These are phyloP conservation scores for Calliopum simillimum DNA, from an alignment of 2,888 invertebrate species.

Conservation along the genomic window DNA sequence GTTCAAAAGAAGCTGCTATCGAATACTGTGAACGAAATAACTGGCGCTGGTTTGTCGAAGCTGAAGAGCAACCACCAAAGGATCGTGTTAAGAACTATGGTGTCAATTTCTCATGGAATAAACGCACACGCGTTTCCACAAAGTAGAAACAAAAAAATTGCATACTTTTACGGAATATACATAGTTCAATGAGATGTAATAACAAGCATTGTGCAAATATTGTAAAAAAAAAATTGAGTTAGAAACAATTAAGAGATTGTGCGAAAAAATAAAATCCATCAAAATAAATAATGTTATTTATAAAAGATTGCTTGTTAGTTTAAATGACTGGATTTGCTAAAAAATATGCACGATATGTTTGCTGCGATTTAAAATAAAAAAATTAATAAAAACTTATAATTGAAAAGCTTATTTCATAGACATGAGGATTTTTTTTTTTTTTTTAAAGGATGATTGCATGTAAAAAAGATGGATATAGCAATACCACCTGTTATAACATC, in stretches of 20 bases:
- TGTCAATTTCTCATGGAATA: conserved; percentile 96
- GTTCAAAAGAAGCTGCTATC: conserved; percentile 86
- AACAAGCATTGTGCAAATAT: neutral
- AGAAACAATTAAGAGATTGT: neutral
- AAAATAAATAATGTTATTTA: no score
- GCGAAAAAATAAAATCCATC: no score
- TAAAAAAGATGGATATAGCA: no score
- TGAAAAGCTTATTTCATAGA: no score
- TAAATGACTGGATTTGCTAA: no score
- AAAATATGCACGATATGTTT: no score
- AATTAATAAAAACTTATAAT: no score
- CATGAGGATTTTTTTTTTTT: no score
- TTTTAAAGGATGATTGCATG: no score
- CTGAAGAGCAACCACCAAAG: conserved; percentile 76
- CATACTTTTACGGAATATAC: neutral
- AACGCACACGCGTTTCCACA: conserved; percentile 92
- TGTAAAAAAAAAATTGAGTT: neutral
- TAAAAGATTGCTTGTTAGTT: no score
- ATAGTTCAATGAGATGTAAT: neutral
- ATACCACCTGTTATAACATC: no score
- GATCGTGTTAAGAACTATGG: conserved; percentile 92
- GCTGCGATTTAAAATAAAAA: no score
- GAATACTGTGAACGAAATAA: conserved; percentile 94
- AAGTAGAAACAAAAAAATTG: conserved; percentile 78
- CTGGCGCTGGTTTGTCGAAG: conserved; percentile 89